Conservation (phyloP, 1,140 invertebrate species). For the Melipona quadrifasciata region DNA sequence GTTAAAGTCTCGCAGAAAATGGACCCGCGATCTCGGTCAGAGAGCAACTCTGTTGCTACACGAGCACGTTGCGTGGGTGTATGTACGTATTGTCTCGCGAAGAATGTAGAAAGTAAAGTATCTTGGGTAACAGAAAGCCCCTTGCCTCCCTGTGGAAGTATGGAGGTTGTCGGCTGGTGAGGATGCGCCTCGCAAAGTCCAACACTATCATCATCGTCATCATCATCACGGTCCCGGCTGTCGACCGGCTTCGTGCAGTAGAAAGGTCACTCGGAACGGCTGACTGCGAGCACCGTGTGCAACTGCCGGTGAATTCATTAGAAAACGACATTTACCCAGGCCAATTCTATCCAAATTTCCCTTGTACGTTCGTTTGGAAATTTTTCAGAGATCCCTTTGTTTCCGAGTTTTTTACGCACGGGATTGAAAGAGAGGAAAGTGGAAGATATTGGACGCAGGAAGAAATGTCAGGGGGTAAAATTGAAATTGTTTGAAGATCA, state of each 20-base stretch:
- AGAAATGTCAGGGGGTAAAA: slow-evolving; percentile 1
- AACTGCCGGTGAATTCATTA: slow-evolving; percentile 2
- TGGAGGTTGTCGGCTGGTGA: slow-evolving; percentile 67
- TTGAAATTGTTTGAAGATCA: background rate
- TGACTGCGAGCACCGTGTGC: slow-evolving; percentile 9
- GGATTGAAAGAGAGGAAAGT: background rate
- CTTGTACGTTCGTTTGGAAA: background rate
- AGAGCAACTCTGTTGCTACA: slow-evolving; percentile 46
- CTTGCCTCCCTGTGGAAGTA: slow-evolving; percentile 52
- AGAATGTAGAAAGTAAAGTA: slow-evolving; percentile 82
- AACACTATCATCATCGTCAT: slow-evolving; percentile 60
- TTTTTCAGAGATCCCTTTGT: background rate
- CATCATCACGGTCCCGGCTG: slow-evolving; percentile 49
- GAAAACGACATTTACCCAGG: slow-evolving; percentile 19
- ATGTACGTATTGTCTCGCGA: slow-evolving; percentile 77
- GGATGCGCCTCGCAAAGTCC: slow-evolving; percentile 65
- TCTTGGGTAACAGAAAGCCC: slow-evolving; percentile 74
- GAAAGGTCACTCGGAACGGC: slow-evolving; percentile 59
- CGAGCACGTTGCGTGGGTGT: slow-evolving; percentile 71
- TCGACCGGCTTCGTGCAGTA: slow-evolving; percentile 33
- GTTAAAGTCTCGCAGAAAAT: background rate
- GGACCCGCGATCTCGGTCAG: background rate
- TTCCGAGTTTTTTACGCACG: background rate
- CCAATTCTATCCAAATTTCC: slow-evolving; percentile 11
- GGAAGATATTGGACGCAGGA: background rate